Conservation (phyloP, 2,113 vertebrate species). For the Kryptolebias marmoratus region DNA sequence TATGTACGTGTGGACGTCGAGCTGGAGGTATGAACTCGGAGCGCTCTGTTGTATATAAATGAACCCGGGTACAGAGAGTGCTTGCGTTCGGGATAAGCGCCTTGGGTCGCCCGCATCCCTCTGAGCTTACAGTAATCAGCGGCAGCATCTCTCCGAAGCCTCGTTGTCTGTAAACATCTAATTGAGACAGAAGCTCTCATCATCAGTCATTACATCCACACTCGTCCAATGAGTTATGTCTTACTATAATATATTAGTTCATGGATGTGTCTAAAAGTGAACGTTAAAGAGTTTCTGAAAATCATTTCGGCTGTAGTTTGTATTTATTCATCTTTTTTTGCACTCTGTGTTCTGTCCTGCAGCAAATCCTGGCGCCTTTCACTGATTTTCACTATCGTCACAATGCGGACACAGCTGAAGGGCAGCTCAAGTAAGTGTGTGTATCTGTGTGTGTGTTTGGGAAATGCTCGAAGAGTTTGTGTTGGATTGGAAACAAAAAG, state of each 20-base stretch:
- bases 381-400: slow-evolving; percentile 99
- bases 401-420: slow-evolving; percentile 95
- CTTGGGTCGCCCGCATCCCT: slow-evolving; percentile 46
- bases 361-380: slow-evolving; percentile 98
- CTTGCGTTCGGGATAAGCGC: slow-evolving; percentile 43
- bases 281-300: slow-evolving; percentile 3
- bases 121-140: slow-evolving; percentile 62
- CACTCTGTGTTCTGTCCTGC: slow-evolving; percentile 49
- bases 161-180: slow-evolving; percentile 53
- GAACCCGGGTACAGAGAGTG: slow-evolving; percentile 26
- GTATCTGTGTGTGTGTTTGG: slow-evolving; percentile 78
- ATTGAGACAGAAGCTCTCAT: slow-evolving; percentile 15
- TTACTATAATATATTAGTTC: slow-evolving; percentile 9
- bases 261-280: not conserved
- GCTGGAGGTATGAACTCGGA: slow-evolving; percentile 86
- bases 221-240: slow-evolving; percentile 19
- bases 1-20: slow-evolving; percentile 95
- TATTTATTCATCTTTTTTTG: slow-evolving; percentile 1
- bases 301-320: slow-evolving; percentile 10
- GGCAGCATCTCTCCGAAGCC: slow-evolving; percentile 39
- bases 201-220: slow-evolving; percentile 26
- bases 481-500: slow-evolving; percentile 40
- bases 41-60: slow-evolving; percentile 26
- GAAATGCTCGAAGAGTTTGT: slow-evolving; percentile 15
- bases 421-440: slow-evolving; percentile 95